A percentile compares a stretch with the other conserved stretches of the same genome.
Evolutionary conservation across 2,797 vertebrate species (phyloP).

Genomic region (Rousettus madagascariensis): DNA sequence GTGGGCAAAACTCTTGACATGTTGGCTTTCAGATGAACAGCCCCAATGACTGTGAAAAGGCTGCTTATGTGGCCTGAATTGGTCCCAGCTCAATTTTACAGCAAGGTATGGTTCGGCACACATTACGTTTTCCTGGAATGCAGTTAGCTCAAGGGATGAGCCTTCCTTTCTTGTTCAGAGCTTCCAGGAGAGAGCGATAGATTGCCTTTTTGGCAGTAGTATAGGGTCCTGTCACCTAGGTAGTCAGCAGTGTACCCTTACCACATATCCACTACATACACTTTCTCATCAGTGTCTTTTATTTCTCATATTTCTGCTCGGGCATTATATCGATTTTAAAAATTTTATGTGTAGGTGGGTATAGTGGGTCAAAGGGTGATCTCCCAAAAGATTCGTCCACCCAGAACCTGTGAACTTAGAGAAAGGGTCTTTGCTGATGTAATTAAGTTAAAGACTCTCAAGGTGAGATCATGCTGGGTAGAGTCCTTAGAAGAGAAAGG

Average conservation of each 20-base stretch:
- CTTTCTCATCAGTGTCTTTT: background rate
- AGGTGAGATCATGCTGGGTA: background rate
- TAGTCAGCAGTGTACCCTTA: background rate
- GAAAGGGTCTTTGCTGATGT: background rate
- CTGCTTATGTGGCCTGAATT: background rate
- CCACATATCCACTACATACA: background rate
- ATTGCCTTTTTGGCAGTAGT: background rate
- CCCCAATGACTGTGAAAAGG: too few species aligned
- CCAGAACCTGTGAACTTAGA: background rate
- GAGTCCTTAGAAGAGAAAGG: background rate
- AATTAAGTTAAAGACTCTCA: background rate
- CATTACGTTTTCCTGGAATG: background rate
- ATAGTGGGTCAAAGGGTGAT: background rate
- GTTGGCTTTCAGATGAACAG: background rate
- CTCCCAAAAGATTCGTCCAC: background rate
- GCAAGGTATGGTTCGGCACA: accelerated
- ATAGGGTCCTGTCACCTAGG: background rate
- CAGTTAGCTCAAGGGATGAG: background rate
- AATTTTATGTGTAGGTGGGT: background rate
- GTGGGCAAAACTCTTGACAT: background rate
- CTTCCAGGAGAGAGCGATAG: too few species aligned
- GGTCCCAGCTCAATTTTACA: background rate
- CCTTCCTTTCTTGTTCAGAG: background rate
- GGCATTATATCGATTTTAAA: background rate
- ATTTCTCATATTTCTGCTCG: background rate